Evolutionary conservation across 2,888 invertebrate species (phyloP), one percentile per base, ranked within the genome.

Genomic region (Drosophila affinis): DNA sequence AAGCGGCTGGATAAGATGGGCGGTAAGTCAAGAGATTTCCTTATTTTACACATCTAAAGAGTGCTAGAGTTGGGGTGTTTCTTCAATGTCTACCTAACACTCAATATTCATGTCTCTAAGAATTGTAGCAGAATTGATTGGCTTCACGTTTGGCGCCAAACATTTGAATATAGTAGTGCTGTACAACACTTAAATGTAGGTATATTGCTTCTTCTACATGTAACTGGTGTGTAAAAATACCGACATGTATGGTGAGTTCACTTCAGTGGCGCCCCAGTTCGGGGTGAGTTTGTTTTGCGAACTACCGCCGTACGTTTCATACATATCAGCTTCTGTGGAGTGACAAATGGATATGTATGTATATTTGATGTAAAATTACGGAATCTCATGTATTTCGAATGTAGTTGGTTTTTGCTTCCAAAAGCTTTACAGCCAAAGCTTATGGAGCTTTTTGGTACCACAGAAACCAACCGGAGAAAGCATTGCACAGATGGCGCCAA

Each of bases 1-100:
- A 86, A 88, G 49, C 72, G 81, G 5, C 27, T 85, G 72, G 88
- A 94, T 93, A 89, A 78, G 65, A 75, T 80, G 55, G 65, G 75
- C 14, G 83, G 83, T 84, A 32, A 84, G 83, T 87, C 49, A 7
- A 39, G 39, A 39, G 14, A 7, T 39, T n/a, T 39, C 7, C 2
- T 7, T 39, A n/a, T 7, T 6, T 6, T 32, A 10, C 3, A 10
- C 7, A n/a, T 18, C 24, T 12, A 18, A 21, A 1, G 6, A 9
- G 7, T 12, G 12, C 9, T 29, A 24, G 10, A 3, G 14, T 39
- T 5, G 1, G n/a, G 14, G 5, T 10, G 14, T 45, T 17, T 32
- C 7, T 27, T 12, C 7, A 12, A 4, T 32, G 5, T 29, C 10
- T 10, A 10, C 32, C 3, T 3, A 9, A 32, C 9, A 14, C 21